Evolutionary conservation across 2,797 vertebrate species (phyloP).

Genomic region (Epinephelus awoara): DNA sequence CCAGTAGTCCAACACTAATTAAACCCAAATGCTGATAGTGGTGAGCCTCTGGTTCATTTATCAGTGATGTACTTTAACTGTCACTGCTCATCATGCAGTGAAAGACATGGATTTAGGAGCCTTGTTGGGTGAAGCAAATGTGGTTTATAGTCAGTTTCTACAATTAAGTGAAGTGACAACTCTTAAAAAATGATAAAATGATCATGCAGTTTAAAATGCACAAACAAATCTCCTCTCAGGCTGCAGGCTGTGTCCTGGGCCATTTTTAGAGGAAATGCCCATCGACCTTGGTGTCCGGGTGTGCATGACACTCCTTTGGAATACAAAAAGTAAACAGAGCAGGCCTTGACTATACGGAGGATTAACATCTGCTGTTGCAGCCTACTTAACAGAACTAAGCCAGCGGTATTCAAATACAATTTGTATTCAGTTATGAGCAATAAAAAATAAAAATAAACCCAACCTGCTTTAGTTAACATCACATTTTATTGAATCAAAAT

Average conservation of each 20-base stretch:
- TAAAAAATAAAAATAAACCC: background rate
- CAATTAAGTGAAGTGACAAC: too few relatives aligned
- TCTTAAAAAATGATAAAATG: too few relatives aligned
- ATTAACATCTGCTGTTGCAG: background rate
- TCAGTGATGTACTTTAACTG: too few relatives aligned
- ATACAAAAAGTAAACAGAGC: background rate
- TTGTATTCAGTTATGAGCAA: background rate
- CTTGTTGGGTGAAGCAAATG: too few relatives aligned
- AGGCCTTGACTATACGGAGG: background rate
- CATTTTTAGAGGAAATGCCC: background rate
- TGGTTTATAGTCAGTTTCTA: too few relatives aligned
- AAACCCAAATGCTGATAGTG: too few relatives aligned
- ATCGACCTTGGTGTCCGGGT: background rate
- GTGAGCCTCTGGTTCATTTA: too few relatives aligned
- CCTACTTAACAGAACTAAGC: background rate
- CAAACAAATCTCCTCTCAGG: too few relatives aligned
- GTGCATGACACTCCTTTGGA: background rate
- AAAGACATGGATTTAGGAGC: too few relatives aligned
- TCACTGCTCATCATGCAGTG: too few relatives aligned
- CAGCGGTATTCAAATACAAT: background rate
- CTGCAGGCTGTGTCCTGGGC: background rate
- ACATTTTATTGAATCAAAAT: slow-evolving; percentile 69
- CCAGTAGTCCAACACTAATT: too few relatives aligned
- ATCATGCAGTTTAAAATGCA: too few relatives aligned
- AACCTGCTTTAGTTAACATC: background rate